Conservation (phyloP, 2,888 invertebrate species). For the Auanema sp. region DNA sequence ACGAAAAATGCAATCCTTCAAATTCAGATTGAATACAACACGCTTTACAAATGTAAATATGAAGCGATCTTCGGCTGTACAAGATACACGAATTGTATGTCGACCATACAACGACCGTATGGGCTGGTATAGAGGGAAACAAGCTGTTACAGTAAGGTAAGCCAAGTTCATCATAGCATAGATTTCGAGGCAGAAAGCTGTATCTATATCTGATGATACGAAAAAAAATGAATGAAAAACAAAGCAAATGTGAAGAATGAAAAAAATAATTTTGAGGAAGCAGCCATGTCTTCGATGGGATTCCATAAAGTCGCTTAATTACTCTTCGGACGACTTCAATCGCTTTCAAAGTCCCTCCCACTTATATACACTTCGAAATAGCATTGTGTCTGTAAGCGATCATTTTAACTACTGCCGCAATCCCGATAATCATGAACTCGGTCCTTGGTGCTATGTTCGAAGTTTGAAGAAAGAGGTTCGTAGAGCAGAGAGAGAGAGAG, state of each 20-base stretch:
- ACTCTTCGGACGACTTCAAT: background rate
- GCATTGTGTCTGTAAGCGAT: background rate
- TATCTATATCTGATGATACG: no score
- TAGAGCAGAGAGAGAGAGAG: no score
- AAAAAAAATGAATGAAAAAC: no score
- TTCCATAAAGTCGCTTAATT: background rate
- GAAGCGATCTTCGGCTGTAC: no score
- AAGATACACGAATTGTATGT: background rate
- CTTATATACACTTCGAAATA: background rate
- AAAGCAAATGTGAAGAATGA: no score
- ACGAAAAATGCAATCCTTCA: no score
- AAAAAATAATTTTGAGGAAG: background rate
- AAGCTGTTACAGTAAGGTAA: slow-evolving; percentile 1
- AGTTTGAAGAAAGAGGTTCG: no score
- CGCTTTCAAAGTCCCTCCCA: background rate
- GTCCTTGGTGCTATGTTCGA: slow-evolving; percentile 1
- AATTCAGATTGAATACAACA: no score
- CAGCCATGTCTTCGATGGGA: slow-evolving; percentile 6
- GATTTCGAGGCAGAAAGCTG: no score
- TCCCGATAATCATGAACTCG: background rate
- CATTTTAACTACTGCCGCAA: background rate
- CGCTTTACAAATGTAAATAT: no score
- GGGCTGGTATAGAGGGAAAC: background rate
- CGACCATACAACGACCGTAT: background rate
- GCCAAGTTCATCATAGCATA: background rate